Evolutionary conservation across 2,797 vertebrate genomes (phyloP).

Genomic region (Coluber constrictor): DNA sequence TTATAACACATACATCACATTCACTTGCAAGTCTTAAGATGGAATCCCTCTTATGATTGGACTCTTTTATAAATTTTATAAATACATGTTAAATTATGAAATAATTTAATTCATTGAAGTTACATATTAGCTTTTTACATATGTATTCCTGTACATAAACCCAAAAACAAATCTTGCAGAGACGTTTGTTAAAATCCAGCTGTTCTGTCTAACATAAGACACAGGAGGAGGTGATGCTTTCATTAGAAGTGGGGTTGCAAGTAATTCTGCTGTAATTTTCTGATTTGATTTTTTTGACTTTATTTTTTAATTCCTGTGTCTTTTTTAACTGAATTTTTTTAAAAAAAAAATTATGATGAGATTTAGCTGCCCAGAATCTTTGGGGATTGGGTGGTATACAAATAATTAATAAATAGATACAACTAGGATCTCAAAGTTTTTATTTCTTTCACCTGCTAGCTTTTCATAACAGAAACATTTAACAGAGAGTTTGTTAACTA

Average conservation of each 20-base stretch:
- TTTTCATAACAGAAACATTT: neutral
- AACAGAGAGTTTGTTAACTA: neutral
- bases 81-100: neutral
- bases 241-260: neutral
- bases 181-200: neutral
- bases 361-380: neutral
- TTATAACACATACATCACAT: neutral
- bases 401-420: neutral
- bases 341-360: neutral
- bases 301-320: neutral
- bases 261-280: neutral
- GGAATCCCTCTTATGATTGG: neutral
- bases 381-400: neutral
- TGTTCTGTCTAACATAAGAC: neutral
- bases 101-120: neutral
- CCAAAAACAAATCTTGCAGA: neutral
- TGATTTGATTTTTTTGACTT: neutral
- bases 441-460: neutral
- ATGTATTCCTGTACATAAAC: neutral
- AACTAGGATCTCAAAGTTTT: neutral
- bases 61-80: neutral
- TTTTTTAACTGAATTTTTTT: neutral
- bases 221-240: neutral
- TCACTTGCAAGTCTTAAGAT: neutral
- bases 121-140: neutral